Evolutionary conservation across 2,888 invertebrate species (phyloP).

Genomic region (Orchesella flavescens): DNA sequence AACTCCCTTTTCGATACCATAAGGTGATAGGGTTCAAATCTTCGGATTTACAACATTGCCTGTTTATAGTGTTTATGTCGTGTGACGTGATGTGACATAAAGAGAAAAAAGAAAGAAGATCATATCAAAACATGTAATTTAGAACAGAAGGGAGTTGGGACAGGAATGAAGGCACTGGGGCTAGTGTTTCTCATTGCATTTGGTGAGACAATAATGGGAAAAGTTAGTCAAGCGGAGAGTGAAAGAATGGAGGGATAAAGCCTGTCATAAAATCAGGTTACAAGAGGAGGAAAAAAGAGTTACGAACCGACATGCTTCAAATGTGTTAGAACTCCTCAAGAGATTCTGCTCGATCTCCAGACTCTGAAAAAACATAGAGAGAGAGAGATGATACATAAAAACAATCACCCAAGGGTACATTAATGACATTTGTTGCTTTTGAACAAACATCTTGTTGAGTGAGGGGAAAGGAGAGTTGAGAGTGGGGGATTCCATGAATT

Average conservation of each 20-base stretch:
- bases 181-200: too few species aligned
- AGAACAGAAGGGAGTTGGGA: not conserved
- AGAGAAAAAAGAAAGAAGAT: slow-evolving; percentile 37
- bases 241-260: too few species aligned
- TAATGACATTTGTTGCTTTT: slow-evolving; percentile 37
- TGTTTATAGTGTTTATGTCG: slow-evolving; percentile 73
- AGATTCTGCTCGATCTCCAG: slow-evolving; percentile 96
- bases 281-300: not conserved
- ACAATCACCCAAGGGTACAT: not conserved
- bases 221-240: too few species aligned
- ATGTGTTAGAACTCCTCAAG: slow-evolving; percentile 85
- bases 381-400: not conserved
- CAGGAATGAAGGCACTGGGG: too few species aligned
- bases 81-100: not conserved
- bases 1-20: slow-evolving; percentile 84
- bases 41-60: slow-evolving; percentile 80
- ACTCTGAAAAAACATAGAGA: slow-evolving; percentile 91
- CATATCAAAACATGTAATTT: slow-evolving; percentile 19
- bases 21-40: slow-evolving; percentile 87
- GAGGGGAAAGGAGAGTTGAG: too few species aligned
- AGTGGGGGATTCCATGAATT: too few species aligned
- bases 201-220: too few species aligned
- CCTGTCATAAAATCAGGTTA: too few species aligned
- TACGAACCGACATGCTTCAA: slow-evolving; percentile 84
- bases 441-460: not conserved